Evolutionary conservation across 2,113 vertebrate genomes (phyloP).

Genomic region (Myotis lucifugus): DNA sequence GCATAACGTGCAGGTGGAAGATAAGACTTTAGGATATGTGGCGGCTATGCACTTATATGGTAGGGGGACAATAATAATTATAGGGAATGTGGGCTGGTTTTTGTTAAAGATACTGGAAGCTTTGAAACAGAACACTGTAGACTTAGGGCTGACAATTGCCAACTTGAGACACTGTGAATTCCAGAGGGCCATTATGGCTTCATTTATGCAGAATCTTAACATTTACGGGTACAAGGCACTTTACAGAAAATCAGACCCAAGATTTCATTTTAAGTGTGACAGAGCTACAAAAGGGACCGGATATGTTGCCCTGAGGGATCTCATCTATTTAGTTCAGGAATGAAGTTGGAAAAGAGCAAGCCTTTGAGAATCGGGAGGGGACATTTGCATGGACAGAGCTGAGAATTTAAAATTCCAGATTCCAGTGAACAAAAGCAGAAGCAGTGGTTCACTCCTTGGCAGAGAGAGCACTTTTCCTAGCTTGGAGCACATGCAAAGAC

Average conservation of each 20-base stretch:
- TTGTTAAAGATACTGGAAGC: neutral
- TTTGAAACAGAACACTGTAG: conserved; percentile 34
- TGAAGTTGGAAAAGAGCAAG: neutral
- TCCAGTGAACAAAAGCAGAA: neutral
- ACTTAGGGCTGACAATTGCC: neutral
- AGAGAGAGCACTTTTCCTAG: neutral
- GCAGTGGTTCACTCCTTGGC: neutral
- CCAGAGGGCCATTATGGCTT: neutral
- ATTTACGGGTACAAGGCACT: neutral
- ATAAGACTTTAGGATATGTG: neutral
- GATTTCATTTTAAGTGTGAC: conserved; percentile 17
- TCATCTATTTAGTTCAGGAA: neutral
- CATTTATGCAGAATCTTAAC: neutral
- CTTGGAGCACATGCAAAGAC: neutral
- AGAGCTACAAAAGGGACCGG: neutral
- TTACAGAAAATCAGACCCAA: conserved; percentile 2
- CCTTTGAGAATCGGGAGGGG: neutral
- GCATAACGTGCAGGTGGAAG: neutral
- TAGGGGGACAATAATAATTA: neutral
- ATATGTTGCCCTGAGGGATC: neutral
- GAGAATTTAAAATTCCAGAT: neutral
- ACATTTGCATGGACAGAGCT: neutral
- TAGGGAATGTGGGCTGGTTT: neutral
- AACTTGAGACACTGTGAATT: neutral
- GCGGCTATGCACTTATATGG: neutral